Evolutionary conservation across 2,888 invertebrate species (phyloP).

Genomic region (Drosophila nr. fundita): DNA sequence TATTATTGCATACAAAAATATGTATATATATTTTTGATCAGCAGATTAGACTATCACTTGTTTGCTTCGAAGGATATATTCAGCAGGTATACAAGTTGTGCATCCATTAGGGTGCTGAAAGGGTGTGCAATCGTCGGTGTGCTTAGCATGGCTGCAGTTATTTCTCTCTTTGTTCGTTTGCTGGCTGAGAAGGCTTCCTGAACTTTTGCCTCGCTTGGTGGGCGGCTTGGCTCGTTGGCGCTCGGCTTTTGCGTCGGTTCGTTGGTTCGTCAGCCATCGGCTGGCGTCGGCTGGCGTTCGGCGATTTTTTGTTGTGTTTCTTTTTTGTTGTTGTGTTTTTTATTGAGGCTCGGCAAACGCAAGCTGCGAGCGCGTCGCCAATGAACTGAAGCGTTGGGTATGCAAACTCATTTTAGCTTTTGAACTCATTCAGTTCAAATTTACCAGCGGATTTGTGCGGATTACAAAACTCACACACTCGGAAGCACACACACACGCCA

Average conservation of each 20-base stretch:
- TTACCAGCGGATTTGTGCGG: conserved; percentile 82
- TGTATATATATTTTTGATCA: not conserved
- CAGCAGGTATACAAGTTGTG: not conserved
- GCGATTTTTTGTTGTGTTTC: not conserved
- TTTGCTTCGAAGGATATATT: too few relatives aligned
- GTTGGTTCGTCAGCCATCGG: conserved; percentile 20
- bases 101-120: not conserved
- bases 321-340: not conserved
- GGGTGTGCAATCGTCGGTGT: not conserved
- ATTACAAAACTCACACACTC: conserved; percentile 59
- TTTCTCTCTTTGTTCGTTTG: not conserved
- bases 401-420: conserved; percentile 79
- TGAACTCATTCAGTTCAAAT: conserved; percentile 81
- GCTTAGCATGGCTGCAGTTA: not conserved
- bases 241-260: conserved; percentile 11
- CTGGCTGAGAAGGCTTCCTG: conserved; percentile 19
- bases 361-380: conserved; percentile 44
- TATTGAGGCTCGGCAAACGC: conserved; percentile 28
- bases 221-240: conserved; percentile 4
- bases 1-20: not conserved
- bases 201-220: conserved; percentile 12
- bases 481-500: conserved; percentile 5
- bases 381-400: conserved; percentile 66
- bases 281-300: conserved; percentile 21
- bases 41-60: not conserved